Percentiles rank a stretch among this genome's conserved stretches.
phyloP scores from a whole-genome alignment of 2,888 invertebrate genomes.

The Cryptophagus acutangulus region DNA sequence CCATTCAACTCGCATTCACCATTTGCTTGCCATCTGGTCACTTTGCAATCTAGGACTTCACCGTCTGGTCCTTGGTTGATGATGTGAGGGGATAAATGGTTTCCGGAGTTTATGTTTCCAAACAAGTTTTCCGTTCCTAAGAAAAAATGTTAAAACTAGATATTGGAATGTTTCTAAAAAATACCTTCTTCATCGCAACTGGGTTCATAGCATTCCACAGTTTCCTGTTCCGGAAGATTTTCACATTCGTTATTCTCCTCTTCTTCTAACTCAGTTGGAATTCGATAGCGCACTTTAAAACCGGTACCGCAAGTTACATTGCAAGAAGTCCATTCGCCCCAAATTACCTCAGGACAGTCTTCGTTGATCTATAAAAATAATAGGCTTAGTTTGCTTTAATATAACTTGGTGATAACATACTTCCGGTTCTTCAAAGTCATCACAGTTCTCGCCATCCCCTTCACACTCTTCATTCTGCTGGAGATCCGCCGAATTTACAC shows the following conservation, averaged over 20 bases:
- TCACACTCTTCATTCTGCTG: conserved; percentile 46
- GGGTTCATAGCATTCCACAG: conserved; percentile 36
- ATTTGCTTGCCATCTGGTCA: conserved; percentile 52
- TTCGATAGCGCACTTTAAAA: conserved; percentile 53
- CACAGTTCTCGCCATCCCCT: conserved; percentile 38
- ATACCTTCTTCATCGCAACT: conserved; percentile 33
- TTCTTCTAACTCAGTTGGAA: conserved; percentile 26
- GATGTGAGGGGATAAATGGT: conserved; percentile 8
- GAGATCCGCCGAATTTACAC: conserved; percentile 43
- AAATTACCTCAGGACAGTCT: conserved; percentile 59
- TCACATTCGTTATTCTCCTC: conserved; percentile 28
- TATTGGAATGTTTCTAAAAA: no score
- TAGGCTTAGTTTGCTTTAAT: neutral
- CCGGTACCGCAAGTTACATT: conserved; percentile 71
- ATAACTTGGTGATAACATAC: conserved; percentile 6
- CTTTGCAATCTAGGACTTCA: conserved; percentile 46
- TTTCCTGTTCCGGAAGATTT: conserved; percentile 38
- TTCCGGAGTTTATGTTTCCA: conserved; percentile 3
- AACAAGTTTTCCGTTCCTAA: conserved; percentile 3
- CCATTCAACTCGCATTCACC: conserved; percentile 44
- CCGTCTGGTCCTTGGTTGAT: conserved; percentile 22
- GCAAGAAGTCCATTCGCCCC: conserved; percentile 76
- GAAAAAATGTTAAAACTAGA: neutral
- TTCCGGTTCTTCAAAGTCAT: conserved; percentile 26
- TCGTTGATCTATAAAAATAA: conserved; percentile 1